Base-by-base conservation (phyloP, 1,140 invertebrate genomes). In the Dendroctonus ponderosae region DNA sequence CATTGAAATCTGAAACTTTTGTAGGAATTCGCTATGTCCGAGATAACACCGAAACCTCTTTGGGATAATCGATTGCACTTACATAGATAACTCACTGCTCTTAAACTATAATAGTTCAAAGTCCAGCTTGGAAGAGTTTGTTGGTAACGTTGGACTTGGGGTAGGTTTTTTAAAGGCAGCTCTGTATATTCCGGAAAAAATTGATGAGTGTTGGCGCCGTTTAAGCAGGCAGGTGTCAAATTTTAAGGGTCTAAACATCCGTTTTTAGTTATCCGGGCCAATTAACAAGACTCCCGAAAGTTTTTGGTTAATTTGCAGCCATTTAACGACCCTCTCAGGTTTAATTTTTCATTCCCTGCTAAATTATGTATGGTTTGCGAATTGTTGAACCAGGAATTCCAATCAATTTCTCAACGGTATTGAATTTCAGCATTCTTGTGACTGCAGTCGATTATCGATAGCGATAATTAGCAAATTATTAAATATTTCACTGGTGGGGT, bases 211-310 rank as follows among this genome's bases (percentile, higher is more conserved):
- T 44, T 63, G 62, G 62, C 62, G 62, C 62, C 62, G 39, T 41
- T 56, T 26, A 46, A 48, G 37, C 14, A 46, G 52, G 52, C 62
- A 63, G 62, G 62, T 63, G 62, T 63, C 62, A 63, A 56, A 54
- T 63, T 54, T 63, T 63, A 63, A 63, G 62, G 62, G 52, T 43
- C 62, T 9, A 46, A 56, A 63, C 62, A 63, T 63, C 62, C 62
- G 60, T 60, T 60, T 43, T 37, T 48, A 26, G 26, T 26, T 26
- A 26, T 26, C 26, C 26, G 51, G 6, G 26, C 62, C 62, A 63
- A 63, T 63, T 63, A 63, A 63, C 60, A 42, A 6, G 26, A 12
- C 43, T 39, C 50, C 7, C 11, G 5, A 11, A 51, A 4, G 50
- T 15, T 51, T 51, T 15, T 51, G 50, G 40, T 58, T 58, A 58